Evolutionary conservation across 2,113 vertebrate species (phyloP), one percentile per base, ranked within the genome.

Genomic region (Pomatostomus ruficeps): DNA sequence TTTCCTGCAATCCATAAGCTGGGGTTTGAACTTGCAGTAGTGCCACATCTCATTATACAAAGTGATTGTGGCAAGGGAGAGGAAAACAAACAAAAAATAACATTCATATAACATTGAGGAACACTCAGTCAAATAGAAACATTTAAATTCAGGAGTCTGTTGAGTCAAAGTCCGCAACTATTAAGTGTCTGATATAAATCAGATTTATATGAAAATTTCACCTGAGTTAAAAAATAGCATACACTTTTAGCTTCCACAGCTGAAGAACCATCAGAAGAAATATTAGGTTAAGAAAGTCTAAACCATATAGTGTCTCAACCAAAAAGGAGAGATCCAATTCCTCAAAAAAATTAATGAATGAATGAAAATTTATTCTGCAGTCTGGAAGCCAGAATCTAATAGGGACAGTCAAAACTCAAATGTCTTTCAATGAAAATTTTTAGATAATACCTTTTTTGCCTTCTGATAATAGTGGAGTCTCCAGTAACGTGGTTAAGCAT

Each of bases 31-130:
- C 46, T 59, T 94, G 31, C 77, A 46, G 7, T 70, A 35, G 43
- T 93, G 94, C 46, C 85, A 91, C n/a, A 78, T 95, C 38, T 95
- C 54, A 73, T 95, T 85, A 96, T 77, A 74, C 28, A 89, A 76
- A 82, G 42, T 51, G 73, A 31, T 54, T 57, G 54, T 58, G 13
- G 51, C 2, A 22, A 85, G 43, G 36, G 13, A 93, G 55, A 95
- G 48, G 14, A 66, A 81, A 88, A 31, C 20, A 89, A 91, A 86
- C 35, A 26, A 88, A 84, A 87, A 89, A 61, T 49, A 95, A 62
- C 63, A 77, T 94, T 86, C 51, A 43, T 42, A 24, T 90, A 82
- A 86, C 72, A 82, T 51, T 72, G 72, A 93, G 45, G 43, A 93
- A 4, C 20, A 26, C 29, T 82, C 63, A 57, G 46, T 76, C 70